A percentile compares a stretch with the other conserved stretches of the same genome.
Conservation (phyloP, 2,888 invertebrate genomes). For the Plebejus argus region DNA sequence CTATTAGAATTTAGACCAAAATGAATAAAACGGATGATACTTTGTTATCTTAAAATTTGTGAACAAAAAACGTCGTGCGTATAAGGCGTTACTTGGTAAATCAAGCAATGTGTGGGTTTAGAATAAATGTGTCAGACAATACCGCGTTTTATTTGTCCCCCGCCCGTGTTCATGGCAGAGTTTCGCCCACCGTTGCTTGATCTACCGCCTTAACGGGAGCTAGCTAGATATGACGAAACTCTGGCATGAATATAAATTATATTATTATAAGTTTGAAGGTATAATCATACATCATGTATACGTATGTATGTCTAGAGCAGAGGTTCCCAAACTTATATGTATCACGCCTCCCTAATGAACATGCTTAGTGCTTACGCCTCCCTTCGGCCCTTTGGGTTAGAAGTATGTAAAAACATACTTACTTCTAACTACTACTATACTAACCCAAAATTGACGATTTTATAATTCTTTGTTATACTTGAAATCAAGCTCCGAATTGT, state of each 20-base stretch:
- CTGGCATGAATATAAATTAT: constrained; percentile 53
- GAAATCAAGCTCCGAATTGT: too few relatives aligned
- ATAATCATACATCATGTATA: background rate
- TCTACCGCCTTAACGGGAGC: constrained; percentile 55
- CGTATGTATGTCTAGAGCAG: too few relatives aligned
- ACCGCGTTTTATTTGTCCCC: constrained; percentile 67
- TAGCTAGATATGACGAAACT: constrained; percentile 51
- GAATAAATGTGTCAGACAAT: constrained; percentile 63
- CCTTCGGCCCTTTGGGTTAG: too few relatives aligned
- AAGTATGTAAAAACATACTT: too few relatives aligned
- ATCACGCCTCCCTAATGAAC: too few relatives aligned
- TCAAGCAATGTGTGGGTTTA: constrained; percentile 77
- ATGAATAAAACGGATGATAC: too few relatives aligned
- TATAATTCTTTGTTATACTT: too few relatives aligned
- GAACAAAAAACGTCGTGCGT: background rate
- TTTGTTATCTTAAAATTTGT: background rate
- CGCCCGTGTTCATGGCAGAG: constrained; percentile 58
- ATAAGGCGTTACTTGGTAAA: constrained; percentile 58
- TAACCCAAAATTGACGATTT: too few relatives aligned
- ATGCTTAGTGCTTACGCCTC: too few relatives aligned
- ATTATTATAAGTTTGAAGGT: constrained; percentile 14
- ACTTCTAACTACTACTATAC: too few relatives aligned
- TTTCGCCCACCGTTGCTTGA: constrained; percentile 77
- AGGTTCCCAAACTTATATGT: too few relatives aligned
- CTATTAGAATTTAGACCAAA: too few relatives aligned